Evolutionary conservation across 2,113 vertebrate species (phyloP), one percentile per base, ranked within the genome.

Genomic region (Castor canadensis): DNA sequence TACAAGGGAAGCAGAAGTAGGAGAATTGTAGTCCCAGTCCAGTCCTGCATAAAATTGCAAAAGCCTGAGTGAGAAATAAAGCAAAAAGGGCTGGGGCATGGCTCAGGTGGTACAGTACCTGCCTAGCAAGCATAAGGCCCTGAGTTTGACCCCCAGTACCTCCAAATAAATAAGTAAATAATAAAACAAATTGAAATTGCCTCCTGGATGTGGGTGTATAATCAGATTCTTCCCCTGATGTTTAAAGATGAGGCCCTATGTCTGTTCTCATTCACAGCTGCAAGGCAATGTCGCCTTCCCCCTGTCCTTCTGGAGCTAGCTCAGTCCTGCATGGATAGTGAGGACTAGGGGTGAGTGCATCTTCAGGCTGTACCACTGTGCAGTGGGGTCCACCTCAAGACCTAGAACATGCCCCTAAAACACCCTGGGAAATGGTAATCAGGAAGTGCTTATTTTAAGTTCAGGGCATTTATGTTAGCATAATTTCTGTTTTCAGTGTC

Each of bases 241-340:
- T 71, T 60, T 30, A 19, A 75, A 82, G 84, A 32, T 35, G 40
- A 40, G 43, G 13, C 12, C 11, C 0, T 38, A 13, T 7, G 26
- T 7, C 45, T 32, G 28, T 75, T 45, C 52, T 86, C 35, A 1
- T 10, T 20, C 56, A 9, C 0, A 0, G 17, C 10, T 6, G 7
- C 0, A 0, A 43, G 84, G 16, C 20, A 0, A 20, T 4, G 2
- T n/a, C 17, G 0, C 85, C 45, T 47, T 49, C 58, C 16, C 32
- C 0, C 1, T 8, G 6, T 19, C 60, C 17, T 16, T 16, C 43
- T 32, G 49, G 22, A 10, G 22, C 6, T 20, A 12, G 26, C 85
- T 66, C 56, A 0, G 9, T n/a, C 17, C 38, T 56, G 9, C 19
- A 56, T 16, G 38, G 43, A 49, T 10, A 7, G 67, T 54, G 19